phyloP scores from a whole-genome alignment of 1,140 invertebrate genomes.

The Drosophila ficusphila region DNA sequence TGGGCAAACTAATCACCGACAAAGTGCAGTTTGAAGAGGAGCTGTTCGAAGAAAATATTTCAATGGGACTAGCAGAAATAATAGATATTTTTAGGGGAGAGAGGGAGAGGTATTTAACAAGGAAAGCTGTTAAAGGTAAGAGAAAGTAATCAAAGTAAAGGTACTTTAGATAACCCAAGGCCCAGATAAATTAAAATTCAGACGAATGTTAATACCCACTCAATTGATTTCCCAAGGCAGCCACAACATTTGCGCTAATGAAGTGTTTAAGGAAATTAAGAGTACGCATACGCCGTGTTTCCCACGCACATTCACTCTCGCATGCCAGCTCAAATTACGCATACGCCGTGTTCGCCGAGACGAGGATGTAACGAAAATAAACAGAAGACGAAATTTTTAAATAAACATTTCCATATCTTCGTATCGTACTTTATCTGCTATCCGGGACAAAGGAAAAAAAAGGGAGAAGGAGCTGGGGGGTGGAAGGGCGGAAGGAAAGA shows the following conservation, averaged over 20 bases:
- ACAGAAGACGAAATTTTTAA: constrained; percentile 49
- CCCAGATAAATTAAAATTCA: constrained; percentile 22
- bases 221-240: constrained; percentile 32
- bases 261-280: constrained; percentile 56
- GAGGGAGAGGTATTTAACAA: no score
- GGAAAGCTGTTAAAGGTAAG: background rate
- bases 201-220: constrained; percentile 11
- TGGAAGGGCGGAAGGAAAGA: constrained; percentile 22
- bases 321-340: constrained; percentile 34
- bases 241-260: constrained; percentile 54
- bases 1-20: constrained; percentile 20
- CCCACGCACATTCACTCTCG: constrained; percentile 9
- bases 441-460: constrained; percentile 9
- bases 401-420: constrained; percentile 77
- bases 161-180: background rate
- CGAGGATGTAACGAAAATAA: constrained; percentile 12
- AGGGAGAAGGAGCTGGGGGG: background rate
- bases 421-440: constrained; percentile 41
- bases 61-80: no score
- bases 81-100: no score
- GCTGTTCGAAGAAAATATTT: background rate
- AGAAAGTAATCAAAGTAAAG: background rate
- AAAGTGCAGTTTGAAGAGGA: background rate
- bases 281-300: constrained; percentile 41
- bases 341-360: constrained; percentile 26